phyloP scores from a whole-genome alignment of 1,140 invertebrate genomes.

The Ephestia elutella region DNA sequence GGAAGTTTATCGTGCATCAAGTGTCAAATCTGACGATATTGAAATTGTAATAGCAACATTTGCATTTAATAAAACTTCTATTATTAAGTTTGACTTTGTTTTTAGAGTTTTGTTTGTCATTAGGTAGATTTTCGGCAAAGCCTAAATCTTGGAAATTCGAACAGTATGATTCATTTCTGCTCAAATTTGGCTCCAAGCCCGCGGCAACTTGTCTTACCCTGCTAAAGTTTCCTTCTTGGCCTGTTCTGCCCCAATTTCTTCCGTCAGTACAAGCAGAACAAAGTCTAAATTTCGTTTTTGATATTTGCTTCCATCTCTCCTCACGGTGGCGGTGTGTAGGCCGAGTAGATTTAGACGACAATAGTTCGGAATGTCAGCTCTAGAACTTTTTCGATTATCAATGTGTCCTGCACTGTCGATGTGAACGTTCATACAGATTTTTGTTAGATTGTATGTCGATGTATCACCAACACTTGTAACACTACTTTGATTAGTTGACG shows the following conservation, averaged over 20 bases:
- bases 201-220: conserved; percentile 9
- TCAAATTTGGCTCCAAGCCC: neutral
- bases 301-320: conserved; percentile 69
- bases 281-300: conserved; percentile 74
- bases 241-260: conserved; percentile 55
- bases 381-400: conserved; percentile 62
- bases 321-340: conserved; percentile 70
- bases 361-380: conserved; percentile 71
- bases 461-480: conserved; percentile 66
- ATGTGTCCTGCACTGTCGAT: conserved; percentile 72
- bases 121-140: no score
- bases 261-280: conserved; percentile 59
- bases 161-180: conserved; percentile 14
- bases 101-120: neutral
- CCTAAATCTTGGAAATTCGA: neutral
- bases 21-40: neutral
- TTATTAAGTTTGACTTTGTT: neutral
- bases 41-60: neutral
- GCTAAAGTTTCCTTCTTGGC: conserved; percentile 50
- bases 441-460: conserved; percentile 72
- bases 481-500: conserved; percentile 27
- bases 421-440: conserved; percentile 66
- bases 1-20: neutral
- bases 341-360: conserved; percentile 64
- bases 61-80: neutral